Percentiles rank a stretch among this genome's conserved stretches.
phyloP scores from a whole-genome alignment of 2,797 vertebrate genomes.

The Xerus rutilus region DNA sequence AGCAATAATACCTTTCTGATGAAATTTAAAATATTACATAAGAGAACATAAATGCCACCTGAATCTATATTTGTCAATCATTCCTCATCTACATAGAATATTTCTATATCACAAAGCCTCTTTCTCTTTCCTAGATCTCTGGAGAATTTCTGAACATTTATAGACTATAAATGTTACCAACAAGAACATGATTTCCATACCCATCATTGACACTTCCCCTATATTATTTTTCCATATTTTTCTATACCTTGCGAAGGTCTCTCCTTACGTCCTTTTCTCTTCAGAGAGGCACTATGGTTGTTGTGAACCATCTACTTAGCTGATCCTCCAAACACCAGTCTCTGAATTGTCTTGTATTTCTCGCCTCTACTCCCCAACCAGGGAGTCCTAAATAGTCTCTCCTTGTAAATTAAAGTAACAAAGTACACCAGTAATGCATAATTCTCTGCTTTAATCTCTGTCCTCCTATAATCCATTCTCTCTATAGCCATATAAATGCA shows the following conservation, averaged over 20 bases:
- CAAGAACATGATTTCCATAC: not conserved
- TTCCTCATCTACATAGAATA: not conserved
- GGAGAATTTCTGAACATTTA: not conserved
- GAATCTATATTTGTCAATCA: not conserved
- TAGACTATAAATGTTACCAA: not conserved
- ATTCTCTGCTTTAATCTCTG: not conserved
- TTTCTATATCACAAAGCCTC: not conserved
- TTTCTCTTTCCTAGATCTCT: not conserved
- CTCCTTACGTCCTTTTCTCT: not conserved
- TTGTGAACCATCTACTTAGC: not conserved
- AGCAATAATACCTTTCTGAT: not conserved
- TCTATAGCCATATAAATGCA: not conserved
- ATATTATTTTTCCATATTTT: not conserved
- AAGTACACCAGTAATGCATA: not conserved
- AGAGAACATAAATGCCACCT: not conserved
- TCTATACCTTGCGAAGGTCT: not conserved
- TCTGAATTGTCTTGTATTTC: not conserved
- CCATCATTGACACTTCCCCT: accelerated
- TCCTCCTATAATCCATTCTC: not conserved
- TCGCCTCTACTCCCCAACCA: not conserved
- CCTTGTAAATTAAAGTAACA: not conserved
- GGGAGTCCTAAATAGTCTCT: not conserved
- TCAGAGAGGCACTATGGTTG: not conserved
- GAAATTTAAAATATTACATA: not conserved
- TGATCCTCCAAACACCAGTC: not conserved